Evolutionary conservation across 2,797 vertebrate genomes (phyloP).

Genomic region (Rhincodon typus): DNA sequence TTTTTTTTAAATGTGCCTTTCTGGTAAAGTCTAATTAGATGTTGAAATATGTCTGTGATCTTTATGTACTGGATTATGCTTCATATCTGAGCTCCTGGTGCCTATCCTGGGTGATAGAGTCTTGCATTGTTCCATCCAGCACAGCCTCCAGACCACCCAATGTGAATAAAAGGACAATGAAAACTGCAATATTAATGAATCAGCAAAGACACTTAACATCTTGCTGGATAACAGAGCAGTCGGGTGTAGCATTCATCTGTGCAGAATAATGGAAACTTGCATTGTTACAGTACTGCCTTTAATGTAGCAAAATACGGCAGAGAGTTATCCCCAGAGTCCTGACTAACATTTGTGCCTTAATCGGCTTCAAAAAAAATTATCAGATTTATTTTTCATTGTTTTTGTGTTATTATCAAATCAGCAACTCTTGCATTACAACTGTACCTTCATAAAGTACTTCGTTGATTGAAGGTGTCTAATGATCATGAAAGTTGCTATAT

Average conservation of each 20-base stretch:
- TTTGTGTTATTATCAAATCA: too few relatives aligned
- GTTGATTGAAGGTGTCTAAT: too few relatives aligned
- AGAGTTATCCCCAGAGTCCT: not conserved
- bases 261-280: not conserved
- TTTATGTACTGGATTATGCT: not conserved
- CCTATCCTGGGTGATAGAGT: not conserved
- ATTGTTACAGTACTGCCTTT: not conserved
- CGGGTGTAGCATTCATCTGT: not conserved
- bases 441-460: too few relatives aligned
- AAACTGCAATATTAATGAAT: not conserved
- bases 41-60: not conserved
- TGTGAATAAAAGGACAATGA: not conserved
- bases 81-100: not conserved
- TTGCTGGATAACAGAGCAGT: not conserved
- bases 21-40: not conserved
- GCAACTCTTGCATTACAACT: too few relatives aligned
- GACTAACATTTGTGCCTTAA: too few relatives aligned
- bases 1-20: not conserved
- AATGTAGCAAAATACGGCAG: not conserved
- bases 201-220: not conserved
- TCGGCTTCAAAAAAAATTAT: too few relatives aligned
- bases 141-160: not conserved
- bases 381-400: too few relatives aligned
- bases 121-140: not conserved
- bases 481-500: too few relatives aligned